These are phyloP conservation scores for Cosmia pyralina DNA, from an alignment of 2,888 invertebrate species.

Conservation along the genomic window DNA sequence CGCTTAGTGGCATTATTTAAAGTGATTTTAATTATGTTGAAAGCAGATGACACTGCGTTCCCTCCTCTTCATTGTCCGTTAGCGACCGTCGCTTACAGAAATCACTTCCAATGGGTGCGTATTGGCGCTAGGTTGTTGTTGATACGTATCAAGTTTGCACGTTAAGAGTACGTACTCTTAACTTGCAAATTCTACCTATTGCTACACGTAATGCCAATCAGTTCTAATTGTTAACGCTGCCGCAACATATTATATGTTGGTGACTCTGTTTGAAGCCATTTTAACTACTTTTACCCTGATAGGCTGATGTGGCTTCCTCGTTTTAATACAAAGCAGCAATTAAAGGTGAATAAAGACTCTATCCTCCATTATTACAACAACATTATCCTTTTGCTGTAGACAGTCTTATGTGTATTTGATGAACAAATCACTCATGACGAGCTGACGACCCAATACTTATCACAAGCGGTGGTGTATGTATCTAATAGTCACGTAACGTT, in stretches of 20 bases:
- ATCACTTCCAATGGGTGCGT: slow-evolving; percentile 69
- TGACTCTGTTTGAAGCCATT: neutral
- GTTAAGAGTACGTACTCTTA: too few species aligned
- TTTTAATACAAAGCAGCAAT: neutral
- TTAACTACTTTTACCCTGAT: neutral
- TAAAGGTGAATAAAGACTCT: neutral
- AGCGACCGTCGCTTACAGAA: slow-evolving; percentile 66
- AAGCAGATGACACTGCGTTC: slow-evolving; percentile 88
- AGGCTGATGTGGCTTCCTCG: neutral
- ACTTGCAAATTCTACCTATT: neutral
- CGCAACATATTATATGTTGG: neutral
- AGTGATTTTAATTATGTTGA: slow-evolving; percentile 90
- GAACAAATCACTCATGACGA: slow-evolving; percentile 58
- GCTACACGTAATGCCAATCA: neutral
- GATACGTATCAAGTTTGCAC: too few species aligned
- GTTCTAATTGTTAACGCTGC: neutral
- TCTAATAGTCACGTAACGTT: slow-evolving; percentile 82
- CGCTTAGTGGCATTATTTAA: slow-evolving; percentile 89
- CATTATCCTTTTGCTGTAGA: slow-evolving; percentile 23
- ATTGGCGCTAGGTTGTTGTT: slow-evolving; percentile 69
- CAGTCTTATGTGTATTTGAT: slow-evolving; percentile 59
- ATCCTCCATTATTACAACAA: slow-evolving; percentile 1
- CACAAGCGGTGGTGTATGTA: slow-evolving; percentile 73
- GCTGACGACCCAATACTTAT: slow-evolving; percentile 45
- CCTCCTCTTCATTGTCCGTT: slow-evolving; percentile 88